Base-by-base conservation (phyloP, 1,140 invertebrate genomes). In the Mesaphorura yosii region DNA sequence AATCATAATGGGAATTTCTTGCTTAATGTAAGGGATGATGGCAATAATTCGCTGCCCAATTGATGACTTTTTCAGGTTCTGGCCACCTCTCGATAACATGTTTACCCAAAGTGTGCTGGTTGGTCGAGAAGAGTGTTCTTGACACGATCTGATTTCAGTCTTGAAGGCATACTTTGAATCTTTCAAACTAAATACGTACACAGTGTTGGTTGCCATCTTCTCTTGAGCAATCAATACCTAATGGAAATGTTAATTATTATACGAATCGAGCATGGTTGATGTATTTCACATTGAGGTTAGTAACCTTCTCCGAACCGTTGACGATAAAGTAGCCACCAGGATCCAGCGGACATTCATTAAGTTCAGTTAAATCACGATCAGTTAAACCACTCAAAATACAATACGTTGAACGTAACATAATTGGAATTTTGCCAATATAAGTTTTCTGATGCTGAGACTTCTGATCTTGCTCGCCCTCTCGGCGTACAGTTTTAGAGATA, bases 121-220 rank as follows among this genome's bases (percentile, higher is more conserved):
- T 0, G 95, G 94, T 51, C 95, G 75, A 5, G 81, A 82, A 19
- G 82, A 70, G 69, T 98, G 91, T 68, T 98, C 95, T 40, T 98
- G 71, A 67, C 90, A 95, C 0, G 93, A 97, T 17, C 95, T 75
- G 57, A 94, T 92, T 74, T 98, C 95, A 50, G 92, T 84, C 74
- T 97, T 98, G 67, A 86, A 98, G 7, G 91, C 90, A 77, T 89
- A 98, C 70, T 98, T 98, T 47, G 88, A 86, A 68, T 88, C 86
- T 73, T 98, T 98, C 86, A 98, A 93, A 65, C 88, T 86, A 68
- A 98, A 98, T 1, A 98, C 95, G 73, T 98, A 98, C 2, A 98
- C 95, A 49, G 93, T 97, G 68, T 98, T 98, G 10, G 94, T 97
- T 14, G 95, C 94, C 94, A 98, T 98, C 73, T 98, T 98, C 70